A percentile compares a stretch with the other conserved stretches of the same genome.
Conservation (phyloP, 1,140 invertebrate genomes). For the Agraylea sexmaculata region DNA sequence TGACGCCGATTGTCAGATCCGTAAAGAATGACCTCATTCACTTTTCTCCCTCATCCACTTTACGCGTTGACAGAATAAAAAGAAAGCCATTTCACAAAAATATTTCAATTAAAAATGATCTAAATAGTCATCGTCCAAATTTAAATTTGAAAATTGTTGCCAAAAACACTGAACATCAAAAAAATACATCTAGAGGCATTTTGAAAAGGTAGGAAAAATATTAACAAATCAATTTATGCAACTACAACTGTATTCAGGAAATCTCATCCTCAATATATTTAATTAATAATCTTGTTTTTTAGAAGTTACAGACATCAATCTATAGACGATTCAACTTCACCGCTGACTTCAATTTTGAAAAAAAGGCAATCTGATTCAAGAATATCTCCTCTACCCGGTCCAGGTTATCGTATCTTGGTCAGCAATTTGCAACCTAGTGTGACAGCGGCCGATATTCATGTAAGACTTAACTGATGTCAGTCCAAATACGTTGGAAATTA, state of each 20-base stretch:
- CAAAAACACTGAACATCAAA: conserved; percentile 29
- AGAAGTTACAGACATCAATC: conserved; percentile 9
- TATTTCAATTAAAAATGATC: conserved; percentile 20
- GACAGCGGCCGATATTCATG: conserved; percentile 78
- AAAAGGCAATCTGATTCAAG: conserved; percentile 31
- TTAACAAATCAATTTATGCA: not conserved
- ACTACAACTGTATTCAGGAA: not conserved
- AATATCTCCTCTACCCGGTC: conserved; percentile 20
- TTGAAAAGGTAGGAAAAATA: conserved; percentile 12
- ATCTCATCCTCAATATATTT: not conserved
- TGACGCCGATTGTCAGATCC: conserved; percentile 17
- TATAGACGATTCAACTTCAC: conserved; percentile 28
- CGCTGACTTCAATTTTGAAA: conserved; percentile 37
- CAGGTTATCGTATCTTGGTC: conserved; percentile 68
- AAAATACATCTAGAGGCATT: conserved; percentile 11
- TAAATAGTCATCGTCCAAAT: conserved; percentile 28
- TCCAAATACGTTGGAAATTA: not conserved
- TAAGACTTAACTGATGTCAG: conserved; percentile 29
- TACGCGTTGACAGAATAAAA: conserved; percentile 7
- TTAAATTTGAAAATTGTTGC: conserved; percentile 35
- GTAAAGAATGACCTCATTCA: conserved; percentile 14
- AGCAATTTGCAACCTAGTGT: conserved; percentile 78
- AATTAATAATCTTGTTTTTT: conserved; percentile 4
- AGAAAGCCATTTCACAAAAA: conserved; percentile 4
- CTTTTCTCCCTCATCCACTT: conserved; percentile 17